phyloP scores from a whole-genome alignment of 2,797 vertebrate genomes.

The Cirrhinus molitorella region DNA sequence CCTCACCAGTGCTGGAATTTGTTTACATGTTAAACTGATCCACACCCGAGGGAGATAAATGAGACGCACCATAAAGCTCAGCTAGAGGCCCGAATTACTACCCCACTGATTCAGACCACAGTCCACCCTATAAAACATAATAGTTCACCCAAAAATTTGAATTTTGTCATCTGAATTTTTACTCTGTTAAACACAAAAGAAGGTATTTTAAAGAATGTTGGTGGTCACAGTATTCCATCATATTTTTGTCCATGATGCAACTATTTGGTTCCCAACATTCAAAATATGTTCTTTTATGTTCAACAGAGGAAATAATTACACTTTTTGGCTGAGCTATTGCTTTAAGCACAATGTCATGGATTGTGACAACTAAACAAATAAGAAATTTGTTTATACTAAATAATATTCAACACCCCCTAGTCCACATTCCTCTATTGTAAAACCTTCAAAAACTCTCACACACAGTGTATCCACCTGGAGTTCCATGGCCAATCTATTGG shows the following conservation, averaged over 20 bases:
- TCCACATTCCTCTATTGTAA: neutral
- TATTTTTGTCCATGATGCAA: neutral
- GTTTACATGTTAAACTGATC: neutral
- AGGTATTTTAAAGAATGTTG: no score
- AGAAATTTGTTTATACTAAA: conserved; percentile 27
- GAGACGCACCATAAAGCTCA: neutral
- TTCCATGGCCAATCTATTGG: neutral
- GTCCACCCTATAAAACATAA: no score
- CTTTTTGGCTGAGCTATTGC: neutral
- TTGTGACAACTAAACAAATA: conserved; percentile 66
- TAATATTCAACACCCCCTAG: neutral
- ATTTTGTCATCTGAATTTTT: no score
- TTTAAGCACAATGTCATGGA: neutral
- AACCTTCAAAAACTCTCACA: neutral
- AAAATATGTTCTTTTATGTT: neutral
- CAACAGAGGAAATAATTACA: no score
- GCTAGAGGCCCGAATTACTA: no score
- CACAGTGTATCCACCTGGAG: neutral
- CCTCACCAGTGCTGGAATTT: neutral
- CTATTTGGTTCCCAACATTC: neutral
- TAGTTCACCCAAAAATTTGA: no score
- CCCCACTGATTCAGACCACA: no score
- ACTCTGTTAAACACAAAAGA: no score
- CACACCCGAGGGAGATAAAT: neutral
- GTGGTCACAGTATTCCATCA: no score